Evolutionary conservation across 2,797 vertebrate species (phyloP).

Genomic region (Loriculus beryllinus): DNA sequence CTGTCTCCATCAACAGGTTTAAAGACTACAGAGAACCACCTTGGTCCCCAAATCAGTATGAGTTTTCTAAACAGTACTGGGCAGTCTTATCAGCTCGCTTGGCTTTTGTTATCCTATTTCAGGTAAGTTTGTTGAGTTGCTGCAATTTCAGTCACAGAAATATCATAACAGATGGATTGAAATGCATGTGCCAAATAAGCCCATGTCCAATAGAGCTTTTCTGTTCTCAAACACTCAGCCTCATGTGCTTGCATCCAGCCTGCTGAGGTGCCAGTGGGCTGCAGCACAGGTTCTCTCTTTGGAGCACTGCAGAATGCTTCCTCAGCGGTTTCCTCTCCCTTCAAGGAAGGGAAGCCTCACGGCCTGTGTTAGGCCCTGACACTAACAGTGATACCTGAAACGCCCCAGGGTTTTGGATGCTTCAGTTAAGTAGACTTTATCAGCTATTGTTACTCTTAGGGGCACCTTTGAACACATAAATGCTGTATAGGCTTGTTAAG

Average conservation of each 20-base stretch:
- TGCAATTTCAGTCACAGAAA: not conserved
- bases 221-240: not conserved
- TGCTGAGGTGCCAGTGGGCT: not conserved
- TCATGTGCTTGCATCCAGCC: not conserved
- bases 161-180: not conserved
- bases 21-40: conserved; percentile 98
- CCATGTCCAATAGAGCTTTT: not conserved
- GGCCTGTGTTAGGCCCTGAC: not conserved
- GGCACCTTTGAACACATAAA: not conserved
- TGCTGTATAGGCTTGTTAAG: not conserved
- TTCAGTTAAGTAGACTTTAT: not conserved
- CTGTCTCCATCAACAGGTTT: conserved; percentile 79
- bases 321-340: not conserved
- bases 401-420: not conserved
- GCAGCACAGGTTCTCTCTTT: not conserved
- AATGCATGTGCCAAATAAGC: not conserved
- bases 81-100: conserved; percentile 90
- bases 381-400: not conserved
- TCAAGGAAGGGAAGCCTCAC: not conserved
- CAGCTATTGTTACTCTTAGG: not conserved
- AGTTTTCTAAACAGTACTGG: conserved; percentile 97
- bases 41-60: conserved; percentile 87
- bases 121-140: conserved; percentile 78
- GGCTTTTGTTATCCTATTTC: conserved; percentile 96
- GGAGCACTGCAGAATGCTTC: not conserved